Evolutionary conservation across 2,113 vertebrate genomes (phyloP), one percentile per base, ranked within the genome.

Genomic region (Dasyprocta punctata): DNA sequence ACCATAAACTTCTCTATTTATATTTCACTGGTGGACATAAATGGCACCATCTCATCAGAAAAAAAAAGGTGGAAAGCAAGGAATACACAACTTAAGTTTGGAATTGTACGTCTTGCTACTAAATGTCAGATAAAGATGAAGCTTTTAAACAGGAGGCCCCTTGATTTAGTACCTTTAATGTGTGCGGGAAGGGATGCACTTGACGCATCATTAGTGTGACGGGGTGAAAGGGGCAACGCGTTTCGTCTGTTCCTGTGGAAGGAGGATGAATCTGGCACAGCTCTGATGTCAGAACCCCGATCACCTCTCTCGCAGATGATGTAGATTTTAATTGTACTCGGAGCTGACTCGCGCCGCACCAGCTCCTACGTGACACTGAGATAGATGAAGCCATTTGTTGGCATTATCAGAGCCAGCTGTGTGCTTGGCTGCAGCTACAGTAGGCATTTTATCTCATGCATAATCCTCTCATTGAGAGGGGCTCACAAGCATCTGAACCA

Each of bases 391-490:
- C 99, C 98, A 99, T 99, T 99, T 99, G 98, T 99, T 99, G 99
- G 99, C 98, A 99, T 99, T 99, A 99, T 99, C 99, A 98, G 98
- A 99, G 98, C 99, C 99, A 99, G 99, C 99, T 99, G 99, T 99
- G 99, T 99, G 98, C 98, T 99, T 99, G 98, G 99, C 99, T 98
- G 97, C 95, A 97, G 98, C 98, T 98, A 98, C 98, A 98, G 98
- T 98, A 99, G 98, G 98, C 98, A 99, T 99, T 99, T 99, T 99
- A 99, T 98, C 98, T 99, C 98, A 97, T 98, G 98, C 98, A 98
- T 99, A 99, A 99, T 99, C 98, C 98, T 98, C 98, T 98, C 98
- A 98, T 99, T 98, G 98, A 98, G 98, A 98, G 97, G 98, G 98
- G 98, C 98, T 99, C 98, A 98, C 97, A 98, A 98, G 98, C 98